These are phyloP conservation scores for Phasianus colchicus DNA, from an alignment of 2,113 vertebrate species.

Conservation along the genomic window DNA sequence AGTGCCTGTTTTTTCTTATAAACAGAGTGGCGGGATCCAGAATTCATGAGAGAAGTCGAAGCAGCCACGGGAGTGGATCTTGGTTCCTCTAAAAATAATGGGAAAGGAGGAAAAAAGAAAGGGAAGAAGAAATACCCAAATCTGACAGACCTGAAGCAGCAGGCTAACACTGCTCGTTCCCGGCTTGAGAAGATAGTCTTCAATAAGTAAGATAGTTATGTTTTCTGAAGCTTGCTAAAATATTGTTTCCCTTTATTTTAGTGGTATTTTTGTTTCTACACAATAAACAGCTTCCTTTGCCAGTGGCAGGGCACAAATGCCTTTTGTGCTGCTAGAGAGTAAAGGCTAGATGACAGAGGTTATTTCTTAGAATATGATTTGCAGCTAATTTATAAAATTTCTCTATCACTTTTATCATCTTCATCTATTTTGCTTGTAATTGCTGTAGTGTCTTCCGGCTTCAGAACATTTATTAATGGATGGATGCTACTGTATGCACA, in stretches of 20 bases:
- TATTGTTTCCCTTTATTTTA: background rate
- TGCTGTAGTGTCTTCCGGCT: background rate
- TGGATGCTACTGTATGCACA: background rate
- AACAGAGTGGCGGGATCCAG: conserved; percentile 90
- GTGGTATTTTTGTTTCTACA: background rate
- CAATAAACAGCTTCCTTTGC: background rate
- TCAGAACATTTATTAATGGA: background rate
- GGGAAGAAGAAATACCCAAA: conserved; percentile 85
- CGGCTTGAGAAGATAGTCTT: conserved; percentile 92
- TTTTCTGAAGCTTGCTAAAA: background rate
- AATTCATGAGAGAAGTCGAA: conserved; percentile 93
- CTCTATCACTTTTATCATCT: background rate
- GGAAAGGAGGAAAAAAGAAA: conserved; percentile 77
- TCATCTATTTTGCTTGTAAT: background rate
- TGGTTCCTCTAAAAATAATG: conserved; percentile 81
- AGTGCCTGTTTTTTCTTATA: background rate
- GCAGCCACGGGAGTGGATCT: conserved; percentile 88
- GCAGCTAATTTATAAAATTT: background rate
- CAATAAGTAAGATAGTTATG: conserved; percentile 84
- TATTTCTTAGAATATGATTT: background rate
- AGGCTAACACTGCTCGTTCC: conserved; percentile 83
- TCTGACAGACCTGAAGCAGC: conserved; percentile 90
- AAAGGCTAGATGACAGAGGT: background rate
- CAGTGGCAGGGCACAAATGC: background rate
- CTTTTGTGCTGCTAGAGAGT: background rate